phyloP scores from a whole-genome alignment of 2,888 invertebrate species.

The Tipula vernalis region DNA sequence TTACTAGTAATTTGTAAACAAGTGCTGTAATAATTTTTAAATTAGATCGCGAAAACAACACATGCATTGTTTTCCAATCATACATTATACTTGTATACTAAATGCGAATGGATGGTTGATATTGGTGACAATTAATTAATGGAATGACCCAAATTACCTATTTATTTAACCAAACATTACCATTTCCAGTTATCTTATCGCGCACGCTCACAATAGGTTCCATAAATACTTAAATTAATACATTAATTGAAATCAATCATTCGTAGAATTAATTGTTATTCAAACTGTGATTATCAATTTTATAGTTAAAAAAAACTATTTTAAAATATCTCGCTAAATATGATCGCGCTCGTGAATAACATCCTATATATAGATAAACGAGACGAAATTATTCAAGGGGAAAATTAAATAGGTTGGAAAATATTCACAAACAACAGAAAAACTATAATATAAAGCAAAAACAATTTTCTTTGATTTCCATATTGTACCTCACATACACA shows the following conservation, averaged over 20 bases:
- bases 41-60: background rate
- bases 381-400: background rate
- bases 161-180: background rate
- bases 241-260: background rate
- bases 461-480: background rate
- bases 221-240: background rate
- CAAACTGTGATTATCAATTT: background rate
- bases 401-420: background rate
- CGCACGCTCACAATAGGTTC: background rate
- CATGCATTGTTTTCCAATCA: background rate
- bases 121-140: background rate
- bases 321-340: background rate
- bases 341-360: background rate
- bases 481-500: background rate
- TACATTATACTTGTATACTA: background rate
- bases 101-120: background rate
- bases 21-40: background rate
- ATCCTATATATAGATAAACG: background rate
- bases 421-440: background rate
- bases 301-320: background rate
- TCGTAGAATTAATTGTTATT: background rate
- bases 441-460: background rate
- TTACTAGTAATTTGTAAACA: background rate
- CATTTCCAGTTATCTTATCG: background rate
- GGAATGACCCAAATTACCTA: background rate